Evolutionary conservation across 1,140 invertebrate species (phyloP), one percentile per base, ranked within the genome.

Genomic region (Neodiprion pinetum): DNA sequence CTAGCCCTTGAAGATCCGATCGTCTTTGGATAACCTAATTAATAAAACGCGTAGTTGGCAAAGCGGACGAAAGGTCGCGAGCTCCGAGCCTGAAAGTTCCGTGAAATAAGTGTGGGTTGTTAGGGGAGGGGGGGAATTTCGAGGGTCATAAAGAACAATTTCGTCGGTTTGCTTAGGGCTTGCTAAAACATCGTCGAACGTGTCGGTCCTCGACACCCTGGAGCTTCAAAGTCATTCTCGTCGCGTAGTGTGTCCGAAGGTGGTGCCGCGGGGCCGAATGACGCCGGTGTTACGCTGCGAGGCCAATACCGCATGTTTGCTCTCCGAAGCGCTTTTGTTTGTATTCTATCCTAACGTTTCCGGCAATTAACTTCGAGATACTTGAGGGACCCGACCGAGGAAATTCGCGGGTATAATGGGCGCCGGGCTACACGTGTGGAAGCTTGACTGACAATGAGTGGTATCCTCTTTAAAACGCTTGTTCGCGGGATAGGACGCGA

Each of bases 101-200:
- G 28, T 40, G 28, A 40, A 40, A 40, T 5, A 40, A 40, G 28
- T 40, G 28, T 7, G 53, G 53, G 53, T 61, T 61, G 53, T 17
- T 14, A 61, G 53, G 53, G 53, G 53, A 5, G 53, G 4, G 53
- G 11, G 53, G 4, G n/a, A 61, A 61, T 61, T 61, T 61, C 8
- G n/a, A 61, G 53, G 53, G 53, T 61, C 53, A 61, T 61, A 61
- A 61, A 61, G 53, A 61, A 61, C n/a, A 61, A 61, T 61, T 61
- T 61, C 53, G n/a, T 17, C 53, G 53, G 53, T 61, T 61, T 61
- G n/a, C 53, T 61, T 61, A 61, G 53, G 53, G n/a, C 53, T 61
- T 61, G 53, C 11, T 61, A 61, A 61, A 61, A 61, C 53, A 61
- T 9, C 53, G 53, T 7, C 5, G 53, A 61, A 61, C n/a, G 53